Conservation (phyloP, 2,113 vertebrate genomes). For the Pomatostomus ruficeps region DNA sequence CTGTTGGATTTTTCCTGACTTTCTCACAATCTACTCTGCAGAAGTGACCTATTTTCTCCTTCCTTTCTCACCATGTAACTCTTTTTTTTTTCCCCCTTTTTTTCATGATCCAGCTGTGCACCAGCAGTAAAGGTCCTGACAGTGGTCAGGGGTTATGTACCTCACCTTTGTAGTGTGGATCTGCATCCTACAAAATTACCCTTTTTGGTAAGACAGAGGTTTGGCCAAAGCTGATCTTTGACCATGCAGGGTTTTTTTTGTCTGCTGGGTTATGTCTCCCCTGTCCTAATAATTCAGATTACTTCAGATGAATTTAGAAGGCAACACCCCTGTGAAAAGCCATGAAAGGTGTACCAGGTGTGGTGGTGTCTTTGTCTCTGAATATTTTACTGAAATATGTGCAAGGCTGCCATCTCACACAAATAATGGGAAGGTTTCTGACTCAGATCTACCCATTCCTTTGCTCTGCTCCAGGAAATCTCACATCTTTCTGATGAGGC, state of each 20-base stretch:
- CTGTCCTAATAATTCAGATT: not conserved
- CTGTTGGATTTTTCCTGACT: not conserved
- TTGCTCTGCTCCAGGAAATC: not conserved
- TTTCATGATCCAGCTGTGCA: not conserved
- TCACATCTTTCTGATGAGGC: not conserved
- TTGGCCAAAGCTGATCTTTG: not conserved
- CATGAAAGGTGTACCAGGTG: not conserved
- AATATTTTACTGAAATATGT: not conserved
- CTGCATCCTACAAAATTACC: not conserved
- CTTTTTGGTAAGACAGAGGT: too few relatives aligned
- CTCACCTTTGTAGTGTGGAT: not conserved
- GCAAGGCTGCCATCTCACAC: not conserved
- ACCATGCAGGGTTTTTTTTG: not conserved
- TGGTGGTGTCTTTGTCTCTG: not conserved
- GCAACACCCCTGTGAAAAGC: not conserved
- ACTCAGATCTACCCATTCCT: not conserved
- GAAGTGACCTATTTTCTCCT: not conserved
- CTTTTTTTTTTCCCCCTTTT: too few relatives aligned
- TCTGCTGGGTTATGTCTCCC: not conserved
- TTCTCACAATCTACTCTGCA: not conserved
- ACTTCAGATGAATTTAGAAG: not conserved
- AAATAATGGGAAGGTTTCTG: not conserved
- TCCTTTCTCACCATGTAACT: not conserved
- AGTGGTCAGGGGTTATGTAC: not conserved
- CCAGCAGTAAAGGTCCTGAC: not conserved